Evolutionary conservation across 2,797 vertebrate species (phyloP).

Genomic region (Gymnoscopelus braueri): DNA sequence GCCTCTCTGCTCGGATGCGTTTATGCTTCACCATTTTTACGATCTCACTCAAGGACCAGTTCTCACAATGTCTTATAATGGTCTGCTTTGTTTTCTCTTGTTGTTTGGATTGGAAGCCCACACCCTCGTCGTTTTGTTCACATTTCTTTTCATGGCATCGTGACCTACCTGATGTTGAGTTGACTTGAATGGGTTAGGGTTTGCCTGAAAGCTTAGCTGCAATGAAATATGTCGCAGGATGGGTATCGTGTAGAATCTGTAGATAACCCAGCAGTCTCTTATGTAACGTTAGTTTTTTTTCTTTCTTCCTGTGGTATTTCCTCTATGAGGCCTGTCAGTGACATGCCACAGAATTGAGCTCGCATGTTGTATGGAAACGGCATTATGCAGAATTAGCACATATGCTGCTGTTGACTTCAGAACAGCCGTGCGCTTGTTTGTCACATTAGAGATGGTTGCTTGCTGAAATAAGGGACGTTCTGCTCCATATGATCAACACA

Average conservation of each 20-base stretch:
- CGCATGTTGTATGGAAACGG: constrained; percentile 35
- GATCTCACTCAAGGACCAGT: constrained; percentile 10
- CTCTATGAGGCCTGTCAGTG: constrained; percentile 25
- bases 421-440: constrained; percentile 1
- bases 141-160: constrained; percentile 29
- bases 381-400: constrained; percentile 17
- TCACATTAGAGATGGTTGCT: not conserved
- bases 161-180: constrained; percentile 10
- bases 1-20: not conserved
- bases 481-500: not conserved
- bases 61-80: constrained; percentile 27
- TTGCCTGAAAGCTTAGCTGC: not conserved
- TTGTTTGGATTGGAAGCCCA: constrained; percentile 21
- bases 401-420: constrained; percentile 27
- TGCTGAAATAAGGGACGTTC: constrained; percentile 13
- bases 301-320: constrained; percentile 37
- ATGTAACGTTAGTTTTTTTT: constrained; percentile 49
- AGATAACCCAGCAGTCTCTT: constrained; percentile 14
- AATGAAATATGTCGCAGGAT: constrained; percentile 8
- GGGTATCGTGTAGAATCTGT: constrained; percentile 24
- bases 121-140: constrained; percentile 19
- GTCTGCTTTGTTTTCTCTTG: constrained; percentile 11
- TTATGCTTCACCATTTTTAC: constrained; percentile 6
- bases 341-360: constrained; percentile 17
- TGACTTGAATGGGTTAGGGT: constrained; percentile 12